Percentiles rank a stretch among this genome's conserved stretches.
Conservation (phyloP, 2,888 invertebrate genomes). For the Heliconius sara region DNA sequence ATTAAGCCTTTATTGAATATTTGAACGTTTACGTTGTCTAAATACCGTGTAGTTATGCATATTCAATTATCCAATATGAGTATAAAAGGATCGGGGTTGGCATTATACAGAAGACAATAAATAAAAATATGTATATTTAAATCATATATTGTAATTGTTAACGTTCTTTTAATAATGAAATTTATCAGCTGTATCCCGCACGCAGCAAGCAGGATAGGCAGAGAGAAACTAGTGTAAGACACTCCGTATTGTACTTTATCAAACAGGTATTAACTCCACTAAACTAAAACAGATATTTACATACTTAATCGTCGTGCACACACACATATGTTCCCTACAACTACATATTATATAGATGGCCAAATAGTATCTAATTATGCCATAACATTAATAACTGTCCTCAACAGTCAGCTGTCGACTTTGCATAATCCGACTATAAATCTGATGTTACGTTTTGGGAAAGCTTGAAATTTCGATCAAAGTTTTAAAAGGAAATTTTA, state of each 20-base stretch:
- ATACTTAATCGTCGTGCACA: not conserved
- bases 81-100: no score
- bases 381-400: conserved; percentile 9
- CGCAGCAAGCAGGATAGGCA: no score
- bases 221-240: no score
- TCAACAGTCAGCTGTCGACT: conserved; percentile 23
- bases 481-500: not conserved
- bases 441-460: not conserved
- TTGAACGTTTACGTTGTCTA: not conserved
- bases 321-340: not conserved
- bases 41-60: not conserved
- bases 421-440: conserved; percentile 26
- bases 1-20: not conserved
- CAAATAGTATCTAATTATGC: conserved; percentile 5
- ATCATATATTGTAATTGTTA: no score
- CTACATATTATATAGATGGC: not conserved
- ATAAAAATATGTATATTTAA: no score
- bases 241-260: no score
- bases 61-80: not conserved
- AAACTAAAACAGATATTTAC: not conserved
- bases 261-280: not conserved
- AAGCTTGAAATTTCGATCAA: not conserved
- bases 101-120: no score
- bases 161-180: no score
- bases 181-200: no score